Percentiles rank a stretch among this genome's conserved stretches.
phyloP scores from a whole-genome alignment of 2,113 vertebrate species.

The Stercorarius parasiticus region DNA sequence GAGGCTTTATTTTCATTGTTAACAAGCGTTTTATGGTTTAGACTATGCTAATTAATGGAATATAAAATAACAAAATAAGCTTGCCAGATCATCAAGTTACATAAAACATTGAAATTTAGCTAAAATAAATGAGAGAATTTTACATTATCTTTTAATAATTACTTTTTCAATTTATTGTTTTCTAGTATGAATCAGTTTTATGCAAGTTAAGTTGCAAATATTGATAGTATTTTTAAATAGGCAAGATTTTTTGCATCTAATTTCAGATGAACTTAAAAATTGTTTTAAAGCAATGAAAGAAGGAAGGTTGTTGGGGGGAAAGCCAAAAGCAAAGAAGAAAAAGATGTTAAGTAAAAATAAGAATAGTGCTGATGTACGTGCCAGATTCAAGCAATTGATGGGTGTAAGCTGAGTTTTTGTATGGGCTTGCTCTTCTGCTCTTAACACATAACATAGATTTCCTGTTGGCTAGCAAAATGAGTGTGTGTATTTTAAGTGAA shows the following conservation, averaged over 20 bases:
- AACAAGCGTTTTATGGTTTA: not conserved
- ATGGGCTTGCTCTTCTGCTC: not conserved
- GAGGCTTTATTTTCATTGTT: not conserved
- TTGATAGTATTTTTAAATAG: not conserved
- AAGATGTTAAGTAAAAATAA: not conserved
- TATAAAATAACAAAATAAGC: not conserved
- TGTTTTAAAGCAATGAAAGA: not conserved
- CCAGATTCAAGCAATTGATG: not conserved
- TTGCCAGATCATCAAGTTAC: not conserved
- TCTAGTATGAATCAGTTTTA: not conserved
- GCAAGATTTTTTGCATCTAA: not conserved
- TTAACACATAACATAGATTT: not conserved
- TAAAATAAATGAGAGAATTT: not conserved
- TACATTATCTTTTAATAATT: not conserved
- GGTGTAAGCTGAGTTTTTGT: not conserved
- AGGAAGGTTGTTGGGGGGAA: not conserved
- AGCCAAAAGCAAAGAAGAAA: not conserved
- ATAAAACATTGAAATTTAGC: not conserved
- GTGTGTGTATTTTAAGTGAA: not conserved
- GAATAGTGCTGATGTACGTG: not conserved
- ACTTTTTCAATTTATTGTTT: not conserved
- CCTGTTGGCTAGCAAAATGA: not conserved
- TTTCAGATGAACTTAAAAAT: not conserved
- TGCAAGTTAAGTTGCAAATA: not conserved
- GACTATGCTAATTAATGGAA: not conserved